phyloP scores from a whole-genome alignment of 1,140 invertebrate genomes.

The Drosophila setifemur region DNA sequence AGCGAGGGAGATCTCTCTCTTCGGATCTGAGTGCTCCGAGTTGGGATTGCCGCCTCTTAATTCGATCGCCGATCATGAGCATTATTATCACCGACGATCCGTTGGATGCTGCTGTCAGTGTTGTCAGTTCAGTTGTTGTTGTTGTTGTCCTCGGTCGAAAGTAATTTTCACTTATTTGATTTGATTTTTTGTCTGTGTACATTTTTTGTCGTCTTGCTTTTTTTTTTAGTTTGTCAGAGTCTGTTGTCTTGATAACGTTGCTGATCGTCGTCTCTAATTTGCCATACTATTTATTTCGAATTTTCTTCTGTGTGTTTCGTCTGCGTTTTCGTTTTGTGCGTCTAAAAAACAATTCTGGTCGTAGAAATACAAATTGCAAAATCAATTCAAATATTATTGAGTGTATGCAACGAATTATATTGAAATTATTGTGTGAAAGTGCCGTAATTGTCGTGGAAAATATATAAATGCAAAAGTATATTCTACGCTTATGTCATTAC shows the following conservation, averaged over 20 bases:
- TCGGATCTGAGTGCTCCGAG: conserved; percentile 3
- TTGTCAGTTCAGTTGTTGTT: conserved; percentile 20
- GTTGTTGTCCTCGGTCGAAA: conserved; percentile 10
- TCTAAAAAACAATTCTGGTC: conserved; percentile 28
- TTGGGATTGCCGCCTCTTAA: conserved; percentile 48
- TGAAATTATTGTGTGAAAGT: conserved; percentile 30
- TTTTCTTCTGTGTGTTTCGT: conserved; percentile 55
- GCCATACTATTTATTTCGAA: conserved; percentile 42
- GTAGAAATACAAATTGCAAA: conserved; percentile 11
- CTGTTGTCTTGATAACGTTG: conserved; percentile 82
- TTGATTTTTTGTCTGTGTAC: conserved; percentile 29
- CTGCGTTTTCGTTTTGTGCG: conserved; percentile 63
- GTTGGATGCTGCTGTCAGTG: background rate
- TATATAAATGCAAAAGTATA: conserved; percentile 22
- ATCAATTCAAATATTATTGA: conserved; percentile 5
- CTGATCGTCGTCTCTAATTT: conserved; percentile 51
- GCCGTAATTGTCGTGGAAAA: conserved; percentile 54
- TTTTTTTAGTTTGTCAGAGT: conserved; percentile 80
- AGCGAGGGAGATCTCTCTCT: conserved; percentile 15
- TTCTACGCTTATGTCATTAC: conserved; percentile 74
- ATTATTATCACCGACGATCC: conserved; percentile 33
- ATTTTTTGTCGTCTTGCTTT: conserved; percentile 1
- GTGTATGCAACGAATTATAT: conserved; percentile 4
- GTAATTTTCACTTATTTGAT: conserved; percentile 23
- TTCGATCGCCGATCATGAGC: conserved; percentile 44